phyloP scores from a whole-genome alignment of 2,888 invertebrate genomes.

The Eristalis intricaria region DNA sequence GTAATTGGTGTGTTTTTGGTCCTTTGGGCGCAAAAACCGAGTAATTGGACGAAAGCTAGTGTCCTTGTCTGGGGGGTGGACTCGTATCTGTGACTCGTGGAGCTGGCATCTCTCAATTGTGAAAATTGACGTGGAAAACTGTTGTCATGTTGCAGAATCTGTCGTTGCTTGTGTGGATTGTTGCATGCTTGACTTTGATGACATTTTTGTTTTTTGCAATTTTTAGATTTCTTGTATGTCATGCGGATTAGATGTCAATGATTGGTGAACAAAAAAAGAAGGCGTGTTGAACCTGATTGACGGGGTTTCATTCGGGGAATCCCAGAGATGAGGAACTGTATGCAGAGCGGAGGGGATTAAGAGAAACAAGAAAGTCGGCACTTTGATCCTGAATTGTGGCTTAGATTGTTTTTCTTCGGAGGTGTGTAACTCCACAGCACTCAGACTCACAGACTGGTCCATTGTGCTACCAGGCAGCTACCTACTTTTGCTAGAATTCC shows the following conservation, averaged over 20 bases:
- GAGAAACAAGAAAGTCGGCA: too few species aligned
- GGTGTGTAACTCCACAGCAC: too few species aligned
- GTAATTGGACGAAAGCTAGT: constrained; percentile 65
- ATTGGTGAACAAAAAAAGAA: neutral
- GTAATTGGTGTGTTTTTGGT: constrained; percentile 63
- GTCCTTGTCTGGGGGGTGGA: constrained; percentile 13
- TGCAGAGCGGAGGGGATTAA: too few species aligned
- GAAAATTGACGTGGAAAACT: constrained; percentile 67
- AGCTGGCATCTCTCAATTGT: constrained; percentile 57
- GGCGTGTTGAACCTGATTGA: neutral
- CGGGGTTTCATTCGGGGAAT: too few species aligned
- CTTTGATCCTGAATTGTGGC: too few species aligned
- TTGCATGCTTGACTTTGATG: constrained; percentile 13
- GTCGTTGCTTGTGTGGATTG: constrained; percentile 21
- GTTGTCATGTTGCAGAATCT: constrained; percentile 55
- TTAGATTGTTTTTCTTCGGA: too few species aligned
- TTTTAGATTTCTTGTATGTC: neutral
- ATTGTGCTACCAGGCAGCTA: too few species aligned
- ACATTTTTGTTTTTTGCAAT: neutral
- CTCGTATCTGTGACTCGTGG: constrained; percentile 39
- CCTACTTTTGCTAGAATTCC: too few species aligned
- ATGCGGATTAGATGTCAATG: neutral
- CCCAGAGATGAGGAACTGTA: too few species aligned
- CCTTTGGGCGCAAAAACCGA: constrained; percentile 65
- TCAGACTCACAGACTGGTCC: too few species aligned